Conservation (phyloP, 2,888 invertebrate species). For the Papilio demoleus region DNA sequence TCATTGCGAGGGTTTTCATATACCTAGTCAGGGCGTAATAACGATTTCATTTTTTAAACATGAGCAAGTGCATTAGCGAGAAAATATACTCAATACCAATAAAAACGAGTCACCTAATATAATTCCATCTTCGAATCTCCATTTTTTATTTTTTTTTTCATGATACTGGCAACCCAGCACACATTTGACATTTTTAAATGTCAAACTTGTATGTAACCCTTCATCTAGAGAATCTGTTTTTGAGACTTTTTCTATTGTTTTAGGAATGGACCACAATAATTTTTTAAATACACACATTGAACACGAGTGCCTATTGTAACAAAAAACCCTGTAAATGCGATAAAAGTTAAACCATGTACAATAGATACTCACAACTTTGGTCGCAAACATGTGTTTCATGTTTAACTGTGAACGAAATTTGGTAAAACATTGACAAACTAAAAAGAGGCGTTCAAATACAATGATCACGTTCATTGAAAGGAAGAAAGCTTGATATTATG, state of each 20-base stretch:
- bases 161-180: too few species aligned
- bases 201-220: too few species aligned
- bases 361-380: not conserved
- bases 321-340: not conserved
- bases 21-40: too few species aligned
- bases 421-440: slow-evolving; percentile 32
- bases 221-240: too few species aligned
- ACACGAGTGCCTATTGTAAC: not conserved
- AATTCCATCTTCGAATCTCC: too few species aligned
- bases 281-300: not conserved
- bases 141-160: too few species aligned
- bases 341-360: not conserved
- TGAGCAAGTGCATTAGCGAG: too few species aligned
- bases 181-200: too few species aligned
- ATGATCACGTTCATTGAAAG: slow-evolving; percentile 19
- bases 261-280: slow-evolving; percentile 5
- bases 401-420: slow-evolving; percentile 40
- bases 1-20: too few species aligned
- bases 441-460: slow-evolving; percentile 8
- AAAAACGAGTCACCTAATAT: too few species aligned
- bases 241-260: not conserved
- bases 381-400: slow-evolving; percentile 44
- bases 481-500: slow-evolving; percentile 32
- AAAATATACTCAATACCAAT: too few species aligned
- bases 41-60: too few species aligned